phyloP scores from a whole-genome alignment of 2,888 invertebrate species.

The Dugesia japonica region DNA sequence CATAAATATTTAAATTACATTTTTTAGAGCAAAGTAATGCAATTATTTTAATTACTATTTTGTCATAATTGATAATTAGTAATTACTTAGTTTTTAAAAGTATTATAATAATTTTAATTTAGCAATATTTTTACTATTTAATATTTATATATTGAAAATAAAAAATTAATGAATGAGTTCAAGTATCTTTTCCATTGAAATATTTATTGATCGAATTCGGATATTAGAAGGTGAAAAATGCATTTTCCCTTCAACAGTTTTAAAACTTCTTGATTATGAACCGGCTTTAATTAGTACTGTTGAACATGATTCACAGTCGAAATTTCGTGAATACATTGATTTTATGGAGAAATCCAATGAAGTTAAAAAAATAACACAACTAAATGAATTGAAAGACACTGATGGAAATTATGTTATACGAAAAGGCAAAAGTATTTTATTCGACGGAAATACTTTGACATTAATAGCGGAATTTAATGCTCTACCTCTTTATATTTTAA shows the following conservation, averaged over 20 bases:
- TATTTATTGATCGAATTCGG: slow-evolving; percentile 28
- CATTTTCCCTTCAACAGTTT: slow-evolving; percentile 21
- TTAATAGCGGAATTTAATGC: not conserved
- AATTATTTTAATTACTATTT: too few relatives aligned
- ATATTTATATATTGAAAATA: too few relatives aligned
- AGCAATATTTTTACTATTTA: too few relatives aligned
- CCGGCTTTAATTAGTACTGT: not conserved
- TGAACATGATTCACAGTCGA: not conserved
- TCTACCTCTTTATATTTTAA: slow-evolving; percentile 21
- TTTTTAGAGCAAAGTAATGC: too few relatives aligned
- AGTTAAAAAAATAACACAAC: not conserved
- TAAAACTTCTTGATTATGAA: slow-evolving; percentile 28
- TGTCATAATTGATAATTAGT: too few relatives aligned
- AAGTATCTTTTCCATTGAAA: slow-evolving; percentile 10
- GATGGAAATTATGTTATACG: slow-evolving; percentile 24
- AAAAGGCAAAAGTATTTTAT: slow-evolving; percentile 16
- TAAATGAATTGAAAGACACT: slow-evolving; percentile 27
- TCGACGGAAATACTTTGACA: not conserved
- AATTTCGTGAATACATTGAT: slow-evolving; percentile 1
- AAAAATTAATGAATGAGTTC: not conserved
- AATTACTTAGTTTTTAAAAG: too few relatives aligned
- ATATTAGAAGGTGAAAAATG: not conserved
- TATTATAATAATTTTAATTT: too few relatives aligned
- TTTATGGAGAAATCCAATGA: not conserved
- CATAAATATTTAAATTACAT: too few relatives aligned